These are phyloP conservation scores for Chloebia gouldiae DNA, from an alignment of 2,113 vertebrate genomes.

Conservation along the genomic window DNA sequence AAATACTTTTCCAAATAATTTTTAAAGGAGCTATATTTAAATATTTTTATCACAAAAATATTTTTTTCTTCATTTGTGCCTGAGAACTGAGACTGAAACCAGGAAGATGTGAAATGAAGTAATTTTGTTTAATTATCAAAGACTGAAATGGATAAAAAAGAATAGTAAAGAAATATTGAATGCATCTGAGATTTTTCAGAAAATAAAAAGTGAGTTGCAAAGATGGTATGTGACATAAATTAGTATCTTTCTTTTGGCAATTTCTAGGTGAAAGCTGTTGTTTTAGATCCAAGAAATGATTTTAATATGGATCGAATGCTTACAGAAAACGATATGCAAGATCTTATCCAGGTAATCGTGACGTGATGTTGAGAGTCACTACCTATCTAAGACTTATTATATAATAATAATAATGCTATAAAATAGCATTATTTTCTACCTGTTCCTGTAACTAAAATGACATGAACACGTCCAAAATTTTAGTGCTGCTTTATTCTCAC, in stretches of 20 bases:
- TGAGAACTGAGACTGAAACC: not conserved
- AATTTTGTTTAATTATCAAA: not conserved
- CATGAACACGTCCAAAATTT: not conserved
- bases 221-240: not conserved
- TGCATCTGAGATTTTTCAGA: not conserved
- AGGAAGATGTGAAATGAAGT: not conserved
- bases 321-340: conserved; percentile 78
- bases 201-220: not conserved
- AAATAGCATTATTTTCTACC: not conserved
- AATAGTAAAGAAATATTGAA: not conserved
- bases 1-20: not conserved
- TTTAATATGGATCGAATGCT: conserved; percentile 80
- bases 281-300: conserved; percentile 83
- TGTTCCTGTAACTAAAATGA: not conserved
- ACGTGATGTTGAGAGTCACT: not conserved
- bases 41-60: not conserved
- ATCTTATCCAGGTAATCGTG: conserved; percentile 82
- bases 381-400: not conserved
- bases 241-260: conserved; percentile 6
- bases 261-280: conserved; percentile 86
- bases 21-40: not conserved
- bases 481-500: not conserved
- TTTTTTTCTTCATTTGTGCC: not conserved
- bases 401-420: too few relatives aligned
- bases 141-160: not conserved